Percentiles rank a stretch among this genome's conserved stretches.
Evolutionary conservation across 1,140 invertebrate species (phyloP).

Genomic region (Seison nebaliae): DNA sequence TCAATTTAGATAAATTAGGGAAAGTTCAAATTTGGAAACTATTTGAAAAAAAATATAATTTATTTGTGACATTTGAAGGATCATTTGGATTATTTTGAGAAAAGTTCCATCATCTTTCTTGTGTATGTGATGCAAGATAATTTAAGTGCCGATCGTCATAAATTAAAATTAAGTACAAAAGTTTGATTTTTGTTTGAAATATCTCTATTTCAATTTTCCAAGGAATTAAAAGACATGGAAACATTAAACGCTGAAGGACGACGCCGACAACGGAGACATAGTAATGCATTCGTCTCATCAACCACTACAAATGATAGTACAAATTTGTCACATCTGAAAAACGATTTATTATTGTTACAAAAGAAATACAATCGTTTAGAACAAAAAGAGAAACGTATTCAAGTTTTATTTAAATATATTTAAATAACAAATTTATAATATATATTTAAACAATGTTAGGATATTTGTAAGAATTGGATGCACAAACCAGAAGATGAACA

Average conservation of each 20-base stretch:
- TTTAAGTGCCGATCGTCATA: conserved; percentile 22
- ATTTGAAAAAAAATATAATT: conserved; percentile 17
- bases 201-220: conserved; percentile 2
- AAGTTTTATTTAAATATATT: no score
- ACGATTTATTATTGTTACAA: conserved; percentile 22
- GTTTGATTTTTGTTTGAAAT: neutral
- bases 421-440: no score
- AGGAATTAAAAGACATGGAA: conserved; percentile 24
- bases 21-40: neutral
- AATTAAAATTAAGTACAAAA: conserved; percentile 13
- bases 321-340: conserved; percentile 17
- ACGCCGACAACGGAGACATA: conserved; percentile 16
- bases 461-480: no score
- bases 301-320: conserved; percentile 15
- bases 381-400: conserved; percentile 23
- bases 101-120: conserved; percentile 22
- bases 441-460: no score
- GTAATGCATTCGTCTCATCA: no score
- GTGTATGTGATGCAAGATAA: conserved; percentile 26
- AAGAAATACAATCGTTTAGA: conserved; percentile 24
- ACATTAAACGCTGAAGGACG: conserved; percentile 14
- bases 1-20: neutral
- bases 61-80: conserved; percentile 19
- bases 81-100: conserved; percentile 25
- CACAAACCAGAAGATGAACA: no score